Evolutionary conservation across 2,888 invertebrate species (phyloP).

Genomic region (Cryptus viduatorius): DNA sequence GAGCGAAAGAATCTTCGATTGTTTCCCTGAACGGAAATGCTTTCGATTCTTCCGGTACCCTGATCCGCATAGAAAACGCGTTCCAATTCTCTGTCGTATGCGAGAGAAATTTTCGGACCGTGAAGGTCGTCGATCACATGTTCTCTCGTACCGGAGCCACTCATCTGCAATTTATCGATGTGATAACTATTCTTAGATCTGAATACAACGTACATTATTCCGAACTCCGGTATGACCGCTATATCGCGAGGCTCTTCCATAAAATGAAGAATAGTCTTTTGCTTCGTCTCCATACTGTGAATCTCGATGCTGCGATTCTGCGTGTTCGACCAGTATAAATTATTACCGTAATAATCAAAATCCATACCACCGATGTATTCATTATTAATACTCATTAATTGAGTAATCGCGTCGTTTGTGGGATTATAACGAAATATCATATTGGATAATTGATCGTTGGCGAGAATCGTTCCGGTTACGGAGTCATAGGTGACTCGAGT

Average conservation of each 20-base stretch:
- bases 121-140: slow-evolving; percentile 83
- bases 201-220: slow-evolving; percentile 80
- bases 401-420: slow-evolving; percentile 63
- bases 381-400: slow-evolving; percentile 84
- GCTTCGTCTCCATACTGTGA: slow-evolving; percentile 87
- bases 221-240: slow-evolving; percentile 88
- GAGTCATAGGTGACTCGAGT: slow-evolving; percentile 90
- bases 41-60: slow-evolving; percentile 88
- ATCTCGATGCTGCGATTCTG: slow-evolving; percentile 89
- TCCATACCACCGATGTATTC: slow-evolving; percentile 87
- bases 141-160: slow-evolving; percentile 86
- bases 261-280: slow-evolving; percentile 88
- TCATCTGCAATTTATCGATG: slow-evolving; percentile 90
- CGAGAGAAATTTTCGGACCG: slow-evolving; percentile 86
- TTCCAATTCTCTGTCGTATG: slow-evolving; percentile 87
- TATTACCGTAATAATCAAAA: slow-evolving; percentile 90
- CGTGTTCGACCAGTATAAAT: slow-evolving; percentile 91
- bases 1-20: slow-evolving; percentile 83
- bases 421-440: slow-evolving; percentile 74
- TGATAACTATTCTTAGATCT: slow-evolving; percentile 81
- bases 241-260: slow-evolving; percentile 89
- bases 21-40: slow-evolving; percentile 88
- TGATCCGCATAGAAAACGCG: slow-evolving; percentile 90
- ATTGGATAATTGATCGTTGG: slow-evolving; percentile 73
- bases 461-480: slow-evolving; percentile 84